A percentile compares a stretch with the other conserved stretches of the same genome.
Evolutionary conservation across 1,140 invertebrate genomes (phyloP).

Genomic region (Hylyphantes graminicola): DNA sequence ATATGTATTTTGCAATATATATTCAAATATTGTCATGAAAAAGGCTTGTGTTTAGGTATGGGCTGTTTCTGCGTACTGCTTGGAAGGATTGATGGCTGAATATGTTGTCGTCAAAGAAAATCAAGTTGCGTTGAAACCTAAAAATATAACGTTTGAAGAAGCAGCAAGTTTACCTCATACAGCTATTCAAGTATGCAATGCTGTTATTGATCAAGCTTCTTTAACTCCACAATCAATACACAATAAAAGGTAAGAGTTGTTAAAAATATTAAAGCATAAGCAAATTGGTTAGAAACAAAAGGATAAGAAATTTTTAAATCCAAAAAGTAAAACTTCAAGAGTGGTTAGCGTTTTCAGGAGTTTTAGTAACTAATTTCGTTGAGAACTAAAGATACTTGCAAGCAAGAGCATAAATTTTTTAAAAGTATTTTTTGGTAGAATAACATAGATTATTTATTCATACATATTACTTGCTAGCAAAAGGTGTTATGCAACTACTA

Average conservation of each 20-base stretch:
- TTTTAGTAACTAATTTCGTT: too few relatives aligned
- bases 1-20: too few relatives aligned
- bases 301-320: too few relatives aligned
- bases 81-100: slow-evolving; percentile 73
- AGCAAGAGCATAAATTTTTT: too few relatives aligned
- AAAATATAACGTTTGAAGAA: slow-evolving; percentile 75
- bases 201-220: slow-evolving; percentile 72
- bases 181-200: slow-evolving; percentile 76
- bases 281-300: neutral
- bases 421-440: too few relatives aligned
- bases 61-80: slow-evolving; percentile 58
- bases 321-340: too few relatives aligned
- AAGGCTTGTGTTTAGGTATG: slow-evolving; percentile 33
- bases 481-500: too few relatives aligned
- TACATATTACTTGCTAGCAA: too few relatives aligned
- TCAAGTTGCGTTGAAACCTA: slow-evolving; percentile 75
- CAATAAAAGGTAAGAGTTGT: slow-evolving; percentile 71
- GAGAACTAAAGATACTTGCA: too few relatives aligned
- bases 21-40: neutral
- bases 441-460: too few relatives aligned
- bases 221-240: slow-evolving; percentile 71
- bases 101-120: slow-evolving; percentile 73
- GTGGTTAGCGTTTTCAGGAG: too few relatives aligned
- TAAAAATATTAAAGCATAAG: neutral
- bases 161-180: slow-evolving; percentile 79